These are phyloP conservation scores for Ophioninae sp. DNA, from an alignment of 2,888 invertebrate species.

Conservation along the genomic window DNA sequence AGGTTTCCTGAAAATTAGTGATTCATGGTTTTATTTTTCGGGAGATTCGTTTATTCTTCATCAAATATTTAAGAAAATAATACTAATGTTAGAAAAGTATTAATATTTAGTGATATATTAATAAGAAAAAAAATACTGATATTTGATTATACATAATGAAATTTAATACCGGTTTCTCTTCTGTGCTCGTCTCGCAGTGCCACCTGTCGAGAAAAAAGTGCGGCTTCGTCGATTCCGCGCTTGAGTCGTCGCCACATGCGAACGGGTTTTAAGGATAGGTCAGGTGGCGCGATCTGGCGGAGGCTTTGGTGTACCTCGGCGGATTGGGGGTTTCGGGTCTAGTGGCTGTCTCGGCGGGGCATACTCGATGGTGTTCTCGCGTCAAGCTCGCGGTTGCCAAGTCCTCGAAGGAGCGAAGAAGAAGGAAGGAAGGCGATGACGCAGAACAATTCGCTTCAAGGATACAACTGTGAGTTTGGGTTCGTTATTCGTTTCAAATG, in stretches of 20 bases:
- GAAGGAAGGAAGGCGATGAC: constrained; percentile 69
- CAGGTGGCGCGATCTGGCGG: constrained; percentile 25
- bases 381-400: constrained; percentile 46
- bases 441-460: constrained; percentile 72
- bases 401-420: constrained; percentile 48
- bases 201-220: neutral
- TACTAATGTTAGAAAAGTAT: too few species aligned
- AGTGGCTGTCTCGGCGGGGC: neutral
- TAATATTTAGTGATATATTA: too few species aligned
- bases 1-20: too few species aligned
- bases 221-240: neutral
- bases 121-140: too few species aligned
- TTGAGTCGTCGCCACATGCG: neutral
- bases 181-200: neutral
- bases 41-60: too few species aligned
- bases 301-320: neutral
- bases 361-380: constrained; percentile 63
- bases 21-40: too few species aligned
- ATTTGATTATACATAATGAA: too few species aligned
- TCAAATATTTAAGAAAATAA: too few species aligned
- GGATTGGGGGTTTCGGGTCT: too few species aligned
- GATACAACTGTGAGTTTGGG: constrained; percentile 74
- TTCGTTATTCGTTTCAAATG: constrained; percentile 38
- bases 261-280: neutral
- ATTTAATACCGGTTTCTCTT: neutral